Conservation (phyloP, 2,797 vertebrate species). For the Pantherophis alleghaniensis region DNA sequence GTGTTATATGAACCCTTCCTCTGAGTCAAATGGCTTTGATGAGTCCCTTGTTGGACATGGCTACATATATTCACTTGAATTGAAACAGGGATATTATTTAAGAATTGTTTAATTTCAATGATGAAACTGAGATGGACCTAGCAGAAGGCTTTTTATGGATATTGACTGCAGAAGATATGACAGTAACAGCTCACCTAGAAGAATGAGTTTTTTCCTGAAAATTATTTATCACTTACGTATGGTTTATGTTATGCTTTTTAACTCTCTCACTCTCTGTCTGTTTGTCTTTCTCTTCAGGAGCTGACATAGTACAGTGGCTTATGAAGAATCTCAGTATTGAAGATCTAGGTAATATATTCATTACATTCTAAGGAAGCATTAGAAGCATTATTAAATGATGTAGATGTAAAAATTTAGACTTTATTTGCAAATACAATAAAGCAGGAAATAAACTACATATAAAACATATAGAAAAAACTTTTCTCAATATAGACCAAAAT, state of each 20-base stretch:
- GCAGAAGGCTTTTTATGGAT: not conserved
- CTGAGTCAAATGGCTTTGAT: not conserved
- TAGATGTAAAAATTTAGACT: not conserved
- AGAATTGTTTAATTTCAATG: not conserved
- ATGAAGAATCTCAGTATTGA: conserved; percentile 91
- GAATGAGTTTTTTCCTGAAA: not conserved
- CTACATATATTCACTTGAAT: not conserved
- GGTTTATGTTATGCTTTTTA: not conserved
- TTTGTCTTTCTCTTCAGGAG: conserved; percentile 74
- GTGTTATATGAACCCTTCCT: not conserved
- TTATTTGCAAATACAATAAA: not conserved
- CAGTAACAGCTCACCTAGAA: not conserved
- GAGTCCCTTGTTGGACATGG: not conserved
- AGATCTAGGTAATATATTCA: conserved; percentile 81
- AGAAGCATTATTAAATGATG: too few species aligned
- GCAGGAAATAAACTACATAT: not conserved
- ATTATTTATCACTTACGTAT: not conserved
- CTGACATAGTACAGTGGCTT: conserved; percentile 93
- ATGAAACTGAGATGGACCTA: not conserved
- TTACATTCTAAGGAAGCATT: not conserved
- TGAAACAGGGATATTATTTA: not conserved
- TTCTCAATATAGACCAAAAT: not conserved
- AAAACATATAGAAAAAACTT: not conserved
- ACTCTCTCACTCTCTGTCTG: not conserved
- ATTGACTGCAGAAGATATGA: not conserved